Evolutionary conservation across 2,113 vertebrate genomes (phyloP).

Genomic region (Melierax canorus): DNA sequence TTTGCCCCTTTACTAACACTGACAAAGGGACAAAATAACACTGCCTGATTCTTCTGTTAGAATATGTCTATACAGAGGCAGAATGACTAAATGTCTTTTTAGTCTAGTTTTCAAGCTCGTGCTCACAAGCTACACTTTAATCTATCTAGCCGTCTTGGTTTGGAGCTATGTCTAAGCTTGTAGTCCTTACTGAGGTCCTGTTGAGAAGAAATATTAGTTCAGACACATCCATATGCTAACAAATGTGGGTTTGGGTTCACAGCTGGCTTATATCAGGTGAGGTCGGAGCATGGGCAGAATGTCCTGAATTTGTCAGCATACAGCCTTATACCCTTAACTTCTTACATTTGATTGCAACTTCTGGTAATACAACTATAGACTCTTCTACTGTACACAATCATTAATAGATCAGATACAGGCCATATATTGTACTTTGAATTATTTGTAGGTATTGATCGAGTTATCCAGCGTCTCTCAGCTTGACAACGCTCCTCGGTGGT

Average conservation of each 20-base stretch:
- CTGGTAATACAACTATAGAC: not conserved
- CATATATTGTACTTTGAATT: not conserved
- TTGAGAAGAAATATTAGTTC: not conserved
- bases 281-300: not conserved
- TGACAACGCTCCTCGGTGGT: conserved; percentile 94
- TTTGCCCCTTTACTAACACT: not conserved
- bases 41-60: not conserved
- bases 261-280: not conserved
- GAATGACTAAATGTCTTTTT: not conserved
- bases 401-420: not conserved
- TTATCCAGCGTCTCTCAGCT: conserved; percentile 88
- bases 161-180: not conserved
- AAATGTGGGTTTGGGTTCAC: not conserved
- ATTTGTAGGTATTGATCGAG: conserved; percentile 90
- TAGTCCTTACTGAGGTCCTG: not conserved
- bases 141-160: not conserved
- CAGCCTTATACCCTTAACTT: not conserved
- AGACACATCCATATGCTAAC: not conserved
- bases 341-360: not conserved
- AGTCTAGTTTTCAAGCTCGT: not conserved
- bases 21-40: not conserved
- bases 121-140: not conserved
- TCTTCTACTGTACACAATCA: not conserved
- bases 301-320: not conserved
- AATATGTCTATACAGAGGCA: not conserved